phyloP scores from a whole-genome alignment of 1,140 invertebrate genomes.

The Cotesia chilonis region DNA sequence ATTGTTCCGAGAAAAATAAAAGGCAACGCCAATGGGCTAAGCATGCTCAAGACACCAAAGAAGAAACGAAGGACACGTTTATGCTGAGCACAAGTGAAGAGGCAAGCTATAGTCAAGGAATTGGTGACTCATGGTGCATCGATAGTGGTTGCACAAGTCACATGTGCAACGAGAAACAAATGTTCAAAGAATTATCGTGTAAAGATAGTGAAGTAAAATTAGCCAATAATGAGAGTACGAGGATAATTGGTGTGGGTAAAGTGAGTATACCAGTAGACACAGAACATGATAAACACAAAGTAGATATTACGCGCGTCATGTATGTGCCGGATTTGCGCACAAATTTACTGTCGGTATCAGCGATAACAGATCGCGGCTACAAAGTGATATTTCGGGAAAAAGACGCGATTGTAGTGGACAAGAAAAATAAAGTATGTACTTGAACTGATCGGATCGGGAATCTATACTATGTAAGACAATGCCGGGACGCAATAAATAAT shows the following conservation, averaged over 20 bases:
- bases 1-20: background rate
- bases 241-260: slow-evolving; percentile 33
- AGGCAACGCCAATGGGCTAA: background rate
- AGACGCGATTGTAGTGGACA: slow-evolving; percentile 30
- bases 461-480: slow-evolving; percentile 32
- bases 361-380: slow-evolving; percentile 31
- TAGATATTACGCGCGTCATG: slow-evolving; percentile 34
- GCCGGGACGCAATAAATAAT: slow-evolving; percentile 1
- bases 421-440: slow-evolving; percentile 14
- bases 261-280: slow-evolving; percentile 27
- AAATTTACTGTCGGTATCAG: slow-evolving; percentile 38
- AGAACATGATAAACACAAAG: slow-evolving; percentile 12
- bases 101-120: slow-evolving; percentile 12
- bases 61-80: slow-evolving; percentile 6
- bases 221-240: slow-evolving; percentile 31
- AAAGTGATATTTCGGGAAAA: slow-evolving; percentile 33
- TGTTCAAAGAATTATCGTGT: slow-evolving; percentile 25
- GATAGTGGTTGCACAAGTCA: slow-evolving; percentile 37
- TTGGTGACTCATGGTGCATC: slow-evolving; percentile 30
- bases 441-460: slow-evolving; percentile 29
- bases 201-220: slow-evolving; percentile 31
- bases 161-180: slow-evolving; percentile 34
- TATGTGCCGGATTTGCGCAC: slow-evolving; percentile 39
- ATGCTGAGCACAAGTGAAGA: slow-evolving; percentile 31
- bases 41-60: background rate